Conservation (phyloP, 64 coral and sea anemone species). For the Acropora yongei region DNA sequence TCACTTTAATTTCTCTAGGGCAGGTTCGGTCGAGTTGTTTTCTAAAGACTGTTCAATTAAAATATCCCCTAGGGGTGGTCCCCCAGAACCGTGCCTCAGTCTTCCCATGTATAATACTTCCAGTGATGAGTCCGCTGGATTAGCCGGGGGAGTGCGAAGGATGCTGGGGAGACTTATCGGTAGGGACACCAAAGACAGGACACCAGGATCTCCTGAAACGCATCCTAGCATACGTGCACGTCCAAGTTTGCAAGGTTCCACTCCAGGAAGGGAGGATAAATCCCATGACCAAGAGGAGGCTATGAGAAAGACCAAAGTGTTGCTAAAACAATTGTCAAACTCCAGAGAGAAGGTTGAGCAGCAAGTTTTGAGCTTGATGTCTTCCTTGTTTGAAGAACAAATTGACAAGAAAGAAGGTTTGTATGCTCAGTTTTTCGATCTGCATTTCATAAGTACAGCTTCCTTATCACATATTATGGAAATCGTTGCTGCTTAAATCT, state of each 20-base stretch:
- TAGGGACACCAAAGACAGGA: conserved; percentile 16
- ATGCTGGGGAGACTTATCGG: conserved; percentile 47
- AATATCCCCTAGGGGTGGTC: conserved; percentile 23
- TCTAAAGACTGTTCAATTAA: conserved; percentile 55
- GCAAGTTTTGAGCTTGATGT: conserved; percentile 44
- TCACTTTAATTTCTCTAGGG: conserved; percentile 32
- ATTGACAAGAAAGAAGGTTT: conserved; percentile 51
- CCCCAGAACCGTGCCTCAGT: conserved; percentile 24
- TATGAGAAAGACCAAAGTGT: conserved; percentile 38
- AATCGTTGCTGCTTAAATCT: too few relatives aligned
- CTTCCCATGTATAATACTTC: conserved; percentile 17
- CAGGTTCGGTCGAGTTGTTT: conserved; percentile 44
- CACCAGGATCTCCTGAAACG: background rate
- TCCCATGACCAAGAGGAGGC: background rate
- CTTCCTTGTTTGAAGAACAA: conserved; percentile 67
- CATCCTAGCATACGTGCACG: background rate
- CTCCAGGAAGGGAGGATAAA: background rate
- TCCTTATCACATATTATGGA: too few relatives aligned
- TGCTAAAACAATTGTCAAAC: conserved; percentile 7
- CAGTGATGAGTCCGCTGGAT: conserved; percentile 9
- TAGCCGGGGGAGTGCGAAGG: conserved; percentile 32
- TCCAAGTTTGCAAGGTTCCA: background rate
- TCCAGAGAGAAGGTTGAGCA: conserved; percentile 67
- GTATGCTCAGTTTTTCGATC: background rate
- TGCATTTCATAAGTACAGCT: too few relatives aligned